These are phyloP conservation scores for Trissolcus japonicus DNA, from an alignment of 2,888 invertebrate genomes.

Conservation along the genomic window DNA sequence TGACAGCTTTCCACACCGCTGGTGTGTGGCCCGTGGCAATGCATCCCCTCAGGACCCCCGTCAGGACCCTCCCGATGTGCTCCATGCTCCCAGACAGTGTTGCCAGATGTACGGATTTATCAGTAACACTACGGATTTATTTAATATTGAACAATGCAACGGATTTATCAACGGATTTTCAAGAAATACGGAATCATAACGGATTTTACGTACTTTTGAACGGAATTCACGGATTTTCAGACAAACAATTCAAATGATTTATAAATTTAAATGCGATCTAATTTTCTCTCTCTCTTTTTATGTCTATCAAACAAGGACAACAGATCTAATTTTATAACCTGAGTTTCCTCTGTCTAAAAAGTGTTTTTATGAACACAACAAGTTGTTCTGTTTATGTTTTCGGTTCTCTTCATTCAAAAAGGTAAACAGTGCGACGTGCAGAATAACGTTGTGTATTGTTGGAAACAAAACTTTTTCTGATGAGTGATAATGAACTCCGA, in stretches of 20 bases:
- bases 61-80: too few species aligned
- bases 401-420: background rate
- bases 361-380: background rate
- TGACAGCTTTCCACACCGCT: slow-evolving; percentile 13
- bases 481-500: background rate
- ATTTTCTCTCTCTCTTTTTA: too few species aligned
- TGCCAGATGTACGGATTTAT: too few species aligned
- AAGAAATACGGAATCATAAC: background rate
- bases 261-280: too few species aligned
- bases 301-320: background rate
- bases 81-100: too few species aligned
- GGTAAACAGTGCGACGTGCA: background rate
- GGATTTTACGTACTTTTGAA: background rate
- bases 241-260: background rate
- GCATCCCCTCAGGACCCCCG: too few species aligned
- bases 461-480: background rate
- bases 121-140: too few species aligned
- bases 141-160: too few species aligned
- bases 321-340: background rate
- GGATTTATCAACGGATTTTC: background rate
- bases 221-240: background rate
- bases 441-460: background rate
- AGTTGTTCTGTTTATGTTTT: background rate
- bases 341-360: background rate
- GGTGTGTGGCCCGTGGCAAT: too few species aligned